Conservation (phyloP, 2,888 invertebrate genomes). For the Octodonta nipae region DNA sequence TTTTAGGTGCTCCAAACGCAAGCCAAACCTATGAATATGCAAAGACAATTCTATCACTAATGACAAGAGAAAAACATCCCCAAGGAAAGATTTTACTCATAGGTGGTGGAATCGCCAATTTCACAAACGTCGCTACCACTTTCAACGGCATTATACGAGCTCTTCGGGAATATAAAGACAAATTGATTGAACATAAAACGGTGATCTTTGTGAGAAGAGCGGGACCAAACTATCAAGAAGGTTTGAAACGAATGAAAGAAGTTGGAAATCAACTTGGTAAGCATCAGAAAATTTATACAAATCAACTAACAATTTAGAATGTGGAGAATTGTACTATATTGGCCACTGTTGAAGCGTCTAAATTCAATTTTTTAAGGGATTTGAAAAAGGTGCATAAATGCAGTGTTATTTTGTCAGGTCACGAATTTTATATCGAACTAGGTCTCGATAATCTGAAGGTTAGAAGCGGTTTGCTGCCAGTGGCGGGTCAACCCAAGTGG, state of each 20-base stretch:
- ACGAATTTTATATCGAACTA: too few relatives aligned
- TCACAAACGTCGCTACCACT: slow-evolving; percentile 98
- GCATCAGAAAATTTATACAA: too few relatives aligned
- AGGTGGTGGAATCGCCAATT: slow-evolving; percentile 98
- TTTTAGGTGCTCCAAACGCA: slow-evolving; percentile 79
- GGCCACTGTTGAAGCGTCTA: too few relatives aligned
- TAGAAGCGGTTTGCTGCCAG: too few relatives aligned
- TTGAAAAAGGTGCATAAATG: too few relatives aligned
- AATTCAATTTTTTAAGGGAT: too few relatives aligned
- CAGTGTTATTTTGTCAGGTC: too few relatives aligned
- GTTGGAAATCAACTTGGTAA: slow-evolving; percentile 66
- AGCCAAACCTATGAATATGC: slow-evolving; percentile 99
- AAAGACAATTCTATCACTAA: slow-evolving; percentile 87
- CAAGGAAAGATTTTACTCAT: slow-evolving; percentile 77
- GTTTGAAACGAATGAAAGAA: slow-evolving; percentile 86
- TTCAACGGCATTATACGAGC: slow-evolving; percentile 98
- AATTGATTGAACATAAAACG: slow-evolving; percentile 79
- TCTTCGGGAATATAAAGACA: slow-evolving; percentile 80
- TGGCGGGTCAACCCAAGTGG: too few relatives aligned
- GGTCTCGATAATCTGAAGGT: too few relatives aligned
- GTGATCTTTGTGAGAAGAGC: slow-evolving; percentile 92
- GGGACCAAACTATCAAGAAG: slow-evolving; percentile 93
- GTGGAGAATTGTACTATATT: too few relatives aligned
- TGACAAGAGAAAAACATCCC: slow-evolving; percentile 70
- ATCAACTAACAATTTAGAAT: too few relatives aligned